A percentile compares a stretch with the other conserved stretches of the same genome.
These are phyloP conservation scores for Lepidothrix coronata DNA, from an alignment of 2,113 vertebrate genomes.

Conservation along the genomic window DNA sequence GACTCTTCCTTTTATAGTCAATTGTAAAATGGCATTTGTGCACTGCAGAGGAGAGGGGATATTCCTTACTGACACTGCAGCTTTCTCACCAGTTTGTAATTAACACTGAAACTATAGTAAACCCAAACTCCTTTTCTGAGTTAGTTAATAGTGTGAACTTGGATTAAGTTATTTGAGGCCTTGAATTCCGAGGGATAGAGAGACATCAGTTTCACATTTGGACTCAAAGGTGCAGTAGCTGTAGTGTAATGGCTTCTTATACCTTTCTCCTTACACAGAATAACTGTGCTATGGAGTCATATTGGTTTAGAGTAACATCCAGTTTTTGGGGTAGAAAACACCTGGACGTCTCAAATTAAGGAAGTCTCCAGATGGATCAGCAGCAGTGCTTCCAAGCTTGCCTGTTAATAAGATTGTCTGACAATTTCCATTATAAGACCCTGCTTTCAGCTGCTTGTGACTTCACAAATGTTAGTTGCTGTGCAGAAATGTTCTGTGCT, in stretches of 20 bases:
- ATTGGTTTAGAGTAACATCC: neutral
- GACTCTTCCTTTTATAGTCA: neutral
- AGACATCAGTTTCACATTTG: neutral
- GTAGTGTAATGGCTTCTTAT: neutral
- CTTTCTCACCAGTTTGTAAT: neutral
- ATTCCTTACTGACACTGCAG: neutral
- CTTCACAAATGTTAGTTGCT: neutral
- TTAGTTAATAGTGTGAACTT: neutral
- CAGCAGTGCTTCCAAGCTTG: neutral
- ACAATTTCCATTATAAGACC: neutral
- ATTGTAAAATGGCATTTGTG: neutral
- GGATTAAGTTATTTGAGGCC: neutral
- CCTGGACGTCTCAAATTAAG: neutral
- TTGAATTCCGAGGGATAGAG: neutral
- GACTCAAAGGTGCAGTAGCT: neutral
- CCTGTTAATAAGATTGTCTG: neutral
- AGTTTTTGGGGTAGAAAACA: neutral
- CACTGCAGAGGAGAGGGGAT: neutral
- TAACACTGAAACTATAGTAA: neutral
- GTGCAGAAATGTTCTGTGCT: neutral
- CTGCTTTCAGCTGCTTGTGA: neutral
- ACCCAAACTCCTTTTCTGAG: neutral
- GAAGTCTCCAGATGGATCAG: neutral
- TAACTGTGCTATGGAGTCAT: neutral
- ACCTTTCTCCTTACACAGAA: neutral